These are phyloP conservation scores for Anarsia innoxiella DNA, from an alignment of 2,888 invertebrate species.

Conservation along the genomic window DNA sequence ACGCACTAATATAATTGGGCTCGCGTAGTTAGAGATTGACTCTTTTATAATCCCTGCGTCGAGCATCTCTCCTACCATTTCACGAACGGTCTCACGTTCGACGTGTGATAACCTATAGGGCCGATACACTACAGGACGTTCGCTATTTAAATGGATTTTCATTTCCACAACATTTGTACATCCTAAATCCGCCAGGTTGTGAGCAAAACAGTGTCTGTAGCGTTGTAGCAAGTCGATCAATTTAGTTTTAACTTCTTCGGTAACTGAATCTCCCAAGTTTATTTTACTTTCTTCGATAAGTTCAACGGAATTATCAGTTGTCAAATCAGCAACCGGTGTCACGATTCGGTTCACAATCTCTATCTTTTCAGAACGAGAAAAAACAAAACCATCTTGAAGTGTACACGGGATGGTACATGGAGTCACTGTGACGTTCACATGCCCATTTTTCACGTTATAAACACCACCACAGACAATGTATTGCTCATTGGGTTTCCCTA, in stretches of 20 bases:
- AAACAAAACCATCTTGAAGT: background rate
- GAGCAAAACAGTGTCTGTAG: slow-evolving; percentile 19
- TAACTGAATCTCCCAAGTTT: slow-evolving; percentile 4
- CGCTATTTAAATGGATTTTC: slow-evolving; percentile 16
- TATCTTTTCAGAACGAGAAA: background rate
- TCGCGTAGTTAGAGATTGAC: slow-evolving; percentile 20
- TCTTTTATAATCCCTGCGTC: slow-evolving; percentile 20
- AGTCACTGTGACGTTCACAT: background rate
- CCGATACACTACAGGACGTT: slow-evolving; percentile 19
- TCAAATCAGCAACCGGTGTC: background rate
- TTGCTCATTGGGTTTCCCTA: background rate
- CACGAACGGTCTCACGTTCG: slow-evolving; percentile 18
- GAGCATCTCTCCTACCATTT: slow-evolving; percentile 20
- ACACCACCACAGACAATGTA: background rate
- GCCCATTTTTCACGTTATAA: background rate
- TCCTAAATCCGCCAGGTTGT: slow-evolving; percentile 17
- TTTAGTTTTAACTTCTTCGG: background rate
- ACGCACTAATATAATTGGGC: slow-evolving; percentile 20
- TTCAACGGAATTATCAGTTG: background rate
- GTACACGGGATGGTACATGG: background rate
- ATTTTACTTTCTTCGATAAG: background rate
- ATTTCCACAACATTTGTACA: slow-evolving; percentile 16
- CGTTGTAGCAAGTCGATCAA: slow-evolving; percentile 7
- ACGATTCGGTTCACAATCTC: background rate
- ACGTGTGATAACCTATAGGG: slow-evolving; percentile 20